Evolutionary conservation across 2,888 invertebrate genomes (phyloP).

Genomic region (Liopterus haemorrhoidalis): DNA sequence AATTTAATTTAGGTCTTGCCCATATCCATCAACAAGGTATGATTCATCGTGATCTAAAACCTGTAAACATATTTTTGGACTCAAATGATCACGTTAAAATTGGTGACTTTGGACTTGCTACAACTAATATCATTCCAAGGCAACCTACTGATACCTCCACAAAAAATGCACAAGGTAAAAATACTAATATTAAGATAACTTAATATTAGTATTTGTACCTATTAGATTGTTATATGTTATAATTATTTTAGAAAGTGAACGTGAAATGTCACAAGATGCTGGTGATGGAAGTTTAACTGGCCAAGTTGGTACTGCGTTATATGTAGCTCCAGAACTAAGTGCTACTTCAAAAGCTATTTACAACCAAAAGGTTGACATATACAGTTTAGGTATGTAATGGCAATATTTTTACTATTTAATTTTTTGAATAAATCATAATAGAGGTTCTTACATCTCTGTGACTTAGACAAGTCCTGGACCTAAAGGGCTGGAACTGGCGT

Average conservation of each 20-base stretch:
- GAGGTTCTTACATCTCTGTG: conserved; percentile 64
- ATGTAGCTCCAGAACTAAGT: conserved; percentile 89
- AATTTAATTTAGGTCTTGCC: conserved; percentile 52
- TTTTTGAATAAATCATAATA: background rate
- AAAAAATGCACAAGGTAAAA: conserved; percentile 34
- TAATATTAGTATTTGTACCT: background rate
- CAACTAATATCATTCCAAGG: conserved; percentile 56
- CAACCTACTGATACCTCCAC: conserved; percentile 33
- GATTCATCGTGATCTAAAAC: conserved; percentile 79
- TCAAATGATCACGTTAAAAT: conserved; percentile 94
- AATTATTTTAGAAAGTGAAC: conserved; percentile 35
- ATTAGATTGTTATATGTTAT: conserved; percentile 8
- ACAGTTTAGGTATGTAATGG: conserved; percentile 55
- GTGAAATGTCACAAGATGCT: conserved; percentile 39
- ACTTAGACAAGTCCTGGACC: conserved; percentile 25
- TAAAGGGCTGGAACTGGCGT: no score
- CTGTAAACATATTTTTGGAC: conserved; percentile 93
- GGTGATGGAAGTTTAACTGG: conserved; percentile 59
- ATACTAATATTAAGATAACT: background rate
- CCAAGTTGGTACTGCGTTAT: conserved; percentile 89
- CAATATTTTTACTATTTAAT: conserved; percentile 3
- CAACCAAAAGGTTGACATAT: conserved; percentile 76
- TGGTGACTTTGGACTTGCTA: conserved; percentile 95
- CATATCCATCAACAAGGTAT: conserved; percentile 92
- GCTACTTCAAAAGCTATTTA: conserved; percentile 66